phyloP scores from a whole-genome alignment of 2,888 invertebrate species.

The Drosophila imparisetae region DNA sequence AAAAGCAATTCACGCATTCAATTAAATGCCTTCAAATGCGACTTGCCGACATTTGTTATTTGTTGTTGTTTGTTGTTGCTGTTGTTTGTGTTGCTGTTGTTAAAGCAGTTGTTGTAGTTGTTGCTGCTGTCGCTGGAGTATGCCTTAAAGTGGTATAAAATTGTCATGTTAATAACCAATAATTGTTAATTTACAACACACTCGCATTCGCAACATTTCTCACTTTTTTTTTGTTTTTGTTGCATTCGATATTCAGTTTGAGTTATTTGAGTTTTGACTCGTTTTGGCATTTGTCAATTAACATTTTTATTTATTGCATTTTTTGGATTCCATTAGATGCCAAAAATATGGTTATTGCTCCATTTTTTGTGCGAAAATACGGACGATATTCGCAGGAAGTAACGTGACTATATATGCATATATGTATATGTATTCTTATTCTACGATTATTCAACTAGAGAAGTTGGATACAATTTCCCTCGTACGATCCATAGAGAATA shows the following conservation, averaged over 20 bases:
- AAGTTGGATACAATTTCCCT: not conserved
- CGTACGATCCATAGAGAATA: not conserved
- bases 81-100: conserved; percentile 16
- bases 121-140: conserved; percentile 54
- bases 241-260: conserved; percentile 17
- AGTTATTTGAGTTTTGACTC: conserved; percentile 71
- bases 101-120: conserved; percentile 50
- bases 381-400: conserved; percentile 9
- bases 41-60: conserved; percentile 71
- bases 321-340: conserved; percentile 18
- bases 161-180: conserved; percentile 83
- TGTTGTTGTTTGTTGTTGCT: conserved; percentile 15
- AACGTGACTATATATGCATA: not conserved
- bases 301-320: conserved; percentile 49
- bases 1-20: conserved; percentile 81
- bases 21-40: conserved; percentile 79
- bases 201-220: conserved; percentile 47
- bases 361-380: conserved; percentile 4
- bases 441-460: not conserved
- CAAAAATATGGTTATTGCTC: conserved; percentile 28
- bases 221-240: conserved; percentile 10
- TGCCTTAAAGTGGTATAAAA: conserved; percentile 83
- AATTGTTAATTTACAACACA: conserved; percentile 83
- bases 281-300: conserved; percentile 73
- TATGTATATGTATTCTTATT: not conserved